These are phyloP conservation scores for Botia kubotai DNA, from an alignment of 2,797 vertebrate species.

Conservation along the genomic window DNA sequence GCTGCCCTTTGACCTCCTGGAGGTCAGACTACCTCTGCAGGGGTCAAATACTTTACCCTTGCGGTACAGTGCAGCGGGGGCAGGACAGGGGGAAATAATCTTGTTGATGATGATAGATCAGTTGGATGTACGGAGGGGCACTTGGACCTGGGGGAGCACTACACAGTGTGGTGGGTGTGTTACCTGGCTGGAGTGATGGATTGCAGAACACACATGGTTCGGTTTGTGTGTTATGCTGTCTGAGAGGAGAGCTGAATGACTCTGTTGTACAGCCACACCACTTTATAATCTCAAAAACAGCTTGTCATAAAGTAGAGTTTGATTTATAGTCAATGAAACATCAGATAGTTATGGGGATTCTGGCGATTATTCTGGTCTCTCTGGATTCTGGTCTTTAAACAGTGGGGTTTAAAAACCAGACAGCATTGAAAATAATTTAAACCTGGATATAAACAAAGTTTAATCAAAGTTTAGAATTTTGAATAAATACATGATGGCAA, in stretches of 20 bases:
- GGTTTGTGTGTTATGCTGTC: background rate
- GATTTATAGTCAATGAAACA: too few species aligned
- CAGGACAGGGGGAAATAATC: conserved; percentile 47
- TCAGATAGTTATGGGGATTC: too few species aligned
- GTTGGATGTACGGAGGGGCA: background rate
- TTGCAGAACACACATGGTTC: background rate
- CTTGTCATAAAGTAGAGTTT: background rate
- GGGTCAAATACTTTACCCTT: conserved; percentile 59
- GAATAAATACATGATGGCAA: too few species aligned
- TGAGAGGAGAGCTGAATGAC: background rate
- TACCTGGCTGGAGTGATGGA: too few species aligned
- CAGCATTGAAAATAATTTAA: too few species aligned
- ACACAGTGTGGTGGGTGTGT: too few species aligned
- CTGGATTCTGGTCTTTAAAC: too few species aligned
- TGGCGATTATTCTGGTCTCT: too few species aligned
- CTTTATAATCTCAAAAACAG: background rate
- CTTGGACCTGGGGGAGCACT: background rate
- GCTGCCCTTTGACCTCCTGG: conserved; percentile 52
- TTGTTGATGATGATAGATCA: conserved; percentile 48
- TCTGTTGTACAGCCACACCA: background rate
- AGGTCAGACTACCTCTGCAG: conserved; percentile 23
- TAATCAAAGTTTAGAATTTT: too few species aligned
- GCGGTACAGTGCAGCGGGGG: conserved; percentile 35
- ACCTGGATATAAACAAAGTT: too few species aligned
- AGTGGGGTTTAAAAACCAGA: too few species aligned